A percentile compares a stretch with the other conserved stretches of the same genome.
Conservation (phyloP, 2,113 vertebrate species). For the Chroicocephalus ridibundus region DNA sequence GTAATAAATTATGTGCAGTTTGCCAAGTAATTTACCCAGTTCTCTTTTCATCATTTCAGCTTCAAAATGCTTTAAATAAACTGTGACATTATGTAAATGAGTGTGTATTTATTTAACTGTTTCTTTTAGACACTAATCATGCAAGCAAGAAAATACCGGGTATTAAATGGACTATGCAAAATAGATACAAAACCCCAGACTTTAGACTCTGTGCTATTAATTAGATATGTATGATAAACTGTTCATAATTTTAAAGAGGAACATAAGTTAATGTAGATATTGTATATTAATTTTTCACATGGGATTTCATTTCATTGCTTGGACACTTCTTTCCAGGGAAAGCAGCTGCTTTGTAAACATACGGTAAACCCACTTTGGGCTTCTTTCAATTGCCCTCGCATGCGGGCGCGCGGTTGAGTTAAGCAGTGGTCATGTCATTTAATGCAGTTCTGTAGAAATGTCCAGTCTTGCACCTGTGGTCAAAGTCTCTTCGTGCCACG, state of each 20-base stretch:
- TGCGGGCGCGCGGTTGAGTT: neutral
- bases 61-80: constrained; percentile 65
- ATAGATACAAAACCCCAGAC: constrained; percentile 6
- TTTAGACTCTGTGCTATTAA: neutral
- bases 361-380: neutral
- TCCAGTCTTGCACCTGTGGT: neutral
- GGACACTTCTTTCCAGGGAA: neutral
- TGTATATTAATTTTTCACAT: neutral
- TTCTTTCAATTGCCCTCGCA: neutral
- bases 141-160: neutral
- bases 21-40: constrained; percentile 45
- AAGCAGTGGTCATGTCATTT: neutral
- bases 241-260: neutral
- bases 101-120: constrained; percentile 39
- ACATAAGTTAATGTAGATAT: constrained; percentile 24
- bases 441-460: neutral
- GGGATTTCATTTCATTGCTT: neutral
- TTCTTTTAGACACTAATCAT: neutral
- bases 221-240: constrained; percentile 9
- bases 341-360: neutral
- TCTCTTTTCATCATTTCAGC: constrained; percentile 19
- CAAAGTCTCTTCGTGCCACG: neutral
- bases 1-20: constrained; percentile 39
- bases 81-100: constrained; percentile 29
- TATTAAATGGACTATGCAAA: constrained; percentile 40